Base-by-base conservation (phyloP, 2,113 vertebrate genomes). In the Haliaeetus leucogaster region DNA sequence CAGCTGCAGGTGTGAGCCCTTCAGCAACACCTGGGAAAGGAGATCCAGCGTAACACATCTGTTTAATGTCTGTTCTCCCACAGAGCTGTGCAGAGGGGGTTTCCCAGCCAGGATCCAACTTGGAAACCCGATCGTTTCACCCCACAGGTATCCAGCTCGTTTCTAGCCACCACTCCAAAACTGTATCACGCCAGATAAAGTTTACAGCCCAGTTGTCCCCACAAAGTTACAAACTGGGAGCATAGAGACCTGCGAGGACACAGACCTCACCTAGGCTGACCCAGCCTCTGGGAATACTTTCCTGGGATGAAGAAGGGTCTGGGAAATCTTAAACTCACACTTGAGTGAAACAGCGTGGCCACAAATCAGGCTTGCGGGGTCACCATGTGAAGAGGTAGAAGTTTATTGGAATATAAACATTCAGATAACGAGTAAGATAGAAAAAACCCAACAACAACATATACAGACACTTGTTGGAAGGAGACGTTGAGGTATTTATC, bases 321-420 rank as follows among this genome's bases (percentile, higher is more conserved):
- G 4, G 23, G 61, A 48, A 74, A 36, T 13, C 36, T 27, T 16
- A 1, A 16, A 48, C 3, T 16, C 6, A 0, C 10, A 3, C 7
- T 9, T 25, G 3, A 7, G 13, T 9, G 1, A 7, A 67, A 13
- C 10, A 11, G 40, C 2, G 1, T 0, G 16, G 68, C 13, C 62
- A 81, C 65, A 87, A 80, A 94, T 3, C 20, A 95, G 52, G 43
- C 62, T 7, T 0, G 58, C 1, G 2, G 53, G 72, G 81, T 71
- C 96, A 65, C 82, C 13, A 21, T 82, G 88, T 98, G 98, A 98
- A 98, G 98, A 98, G 98, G 98, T 98, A 98, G 98, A 98, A 98
- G 97, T 98, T 98, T 98, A 98, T 98, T 98, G 98, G 98, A 98
- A 98, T 98, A 98, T 97, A 98, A 98, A 98, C 98, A 98, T 98